These are phyloP conservation scores for Mastomys natalensis DNA, from an alignment of 2,113 vertebrate genomes.

Conservation along the genomic window DNA sequence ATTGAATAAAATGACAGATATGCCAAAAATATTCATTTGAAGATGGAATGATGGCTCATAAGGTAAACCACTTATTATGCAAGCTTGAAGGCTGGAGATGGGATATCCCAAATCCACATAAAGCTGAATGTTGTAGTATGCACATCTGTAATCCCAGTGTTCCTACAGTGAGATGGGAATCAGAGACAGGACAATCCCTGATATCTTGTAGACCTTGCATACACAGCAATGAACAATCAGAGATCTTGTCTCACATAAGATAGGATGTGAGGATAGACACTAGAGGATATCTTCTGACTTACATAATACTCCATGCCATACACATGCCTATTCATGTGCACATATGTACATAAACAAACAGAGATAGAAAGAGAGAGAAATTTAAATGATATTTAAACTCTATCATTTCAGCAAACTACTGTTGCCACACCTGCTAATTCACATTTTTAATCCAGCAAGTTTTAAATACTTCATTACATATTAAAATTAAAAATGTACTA, in stretches of 20 bases:
- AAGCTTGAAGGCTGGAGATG: background rate
- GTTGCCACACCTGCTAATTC: background rate
- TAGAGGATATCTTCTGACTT: background rate
- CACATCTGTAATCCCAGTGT: background rate
- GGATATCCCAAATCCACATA: too few species aligned
- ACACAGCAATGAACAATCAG: background rate
- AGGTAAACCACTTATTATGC: background rate
- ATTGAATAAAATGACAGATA: background rate
- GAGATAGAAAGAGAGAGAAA: background rate
- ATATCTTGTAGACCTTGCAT: background rate
- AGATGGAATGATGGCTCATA: background rate
- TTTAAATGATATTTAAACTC: background rate
- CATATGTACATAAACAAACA: too few species aligned
- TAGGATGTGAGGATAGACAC: background rate
- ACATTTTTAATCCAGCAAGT: background rate
- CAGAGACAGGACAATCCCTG: background rate
- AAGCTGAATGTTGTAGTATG: background rate
- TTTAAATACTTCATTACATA: background rate
- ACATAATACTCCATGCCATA: background rate
- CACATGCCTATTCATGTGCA: background rate
- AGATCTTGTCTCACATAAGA: background rate
- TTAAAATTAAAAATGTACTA: background rate
- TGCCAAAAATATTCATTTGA: background rate
- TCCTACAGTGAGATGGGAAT: background rate
- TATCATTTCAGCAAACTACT: background rate